A percentile compares a stretch with the other conserved stretches of the same genome.
Conservation (phyloP, 2,113 vertebrate species). For the Peucedramus taeniatus region DNA sequence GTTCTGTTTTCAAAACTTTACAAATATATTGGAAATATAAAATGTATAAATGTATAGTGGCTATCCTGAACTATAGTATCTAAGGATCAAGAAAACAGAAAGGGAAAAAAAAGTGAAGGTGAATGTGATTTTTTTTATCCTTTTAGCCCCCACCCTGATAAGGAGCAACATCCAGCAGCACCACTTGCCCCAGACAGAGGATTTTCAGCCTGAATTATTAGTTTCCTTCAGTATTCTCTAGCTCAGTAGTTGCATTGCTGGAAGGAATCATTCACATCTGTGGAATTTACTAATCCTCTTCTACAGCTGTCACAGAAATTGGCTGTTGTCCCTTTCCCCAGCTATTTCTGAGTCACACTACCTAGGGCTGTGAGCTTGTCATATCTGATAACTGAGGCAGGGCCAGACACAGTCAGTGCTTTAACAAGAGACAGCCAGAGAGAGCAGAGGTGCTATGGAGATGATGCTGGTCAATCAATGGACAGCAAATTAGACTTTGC, state of each 20-base stretch:
- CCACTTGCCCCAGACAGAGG: neutral
- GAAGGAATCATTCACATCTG: slow-evolving; percentile 35
- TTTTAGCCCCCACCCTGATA: neutral
- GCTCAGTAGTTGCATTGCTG: neutral
- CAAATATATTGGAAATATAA: neutral
- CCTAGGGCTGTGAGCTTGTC: slow-evolving; percentile 23
- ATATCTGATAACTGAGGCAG: neutral
- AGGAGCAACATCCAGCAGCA: neutral
- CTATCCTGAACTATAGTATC: neutral
- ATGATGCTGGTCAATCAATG: neutral
- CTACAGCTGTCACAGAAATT: slow-evolving; percentile 12
- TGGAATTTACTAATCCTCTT: slow-evolving; percentile 6
- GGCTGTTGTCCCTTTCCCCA: neutral
- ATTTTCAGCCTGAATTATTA: neutral
- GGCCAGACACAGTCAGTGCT: neutral
- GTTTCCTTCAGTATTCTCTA: neutral
- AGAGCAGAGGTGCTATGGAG: neutral
- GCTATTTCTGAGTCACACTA: slow-evolving; percentile 5
- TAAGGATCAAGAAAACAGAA: neutral
- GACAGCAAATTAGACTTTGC: neutral
- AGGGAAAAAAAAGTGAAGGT: neutral
- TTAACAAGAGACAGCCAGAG: neutral
- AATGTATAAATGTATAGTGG: neutral
- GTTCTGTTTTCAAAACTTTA: neutral
- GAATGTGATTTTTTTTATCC: neutral